Conservation (phyloP, 2,797 vertebrate species). For the Tinamus major region DNA sequence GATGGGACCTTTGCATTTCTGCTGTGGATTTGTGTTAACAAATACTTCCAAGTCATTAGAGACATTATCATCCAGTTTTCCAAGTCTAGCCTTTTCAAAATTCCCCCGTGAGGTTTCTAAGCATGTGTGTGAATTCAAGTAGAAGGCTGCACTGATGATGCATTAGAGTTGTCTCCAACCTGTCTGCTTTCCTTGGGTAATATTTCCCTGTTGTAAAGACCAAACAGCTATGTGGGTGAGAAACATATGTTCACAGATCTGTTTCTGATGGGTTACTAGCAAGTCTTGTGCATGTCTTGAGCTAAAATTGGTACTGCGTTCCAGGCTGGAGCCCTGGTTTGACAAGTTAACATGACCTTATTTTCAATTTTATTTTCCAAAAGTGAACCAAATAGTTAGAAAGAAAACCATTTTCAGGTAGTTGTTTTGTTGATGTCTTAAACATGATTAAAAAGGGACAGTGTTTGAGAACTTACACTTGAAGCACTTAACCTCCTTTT, state of each 20-base stretch:
- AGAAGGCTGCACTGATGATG: background rate
- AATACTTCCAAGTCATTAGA: background rate
- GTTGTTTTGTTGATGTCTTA: background rate
- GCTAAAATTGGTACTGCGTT: background rate
- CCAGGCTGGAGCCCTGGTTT: background rate
- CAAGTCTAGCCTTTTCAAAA: background rate
- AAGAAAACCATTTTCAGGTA: background rate
- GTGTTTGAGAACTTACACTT: background rate
- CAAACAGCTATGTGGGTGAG: background rate
- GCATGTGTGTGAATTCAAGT: background rate
- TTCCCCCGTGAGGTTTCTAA: background rate
- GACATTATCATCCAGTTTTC: background rate
- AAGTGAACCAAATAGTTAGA: background rate
- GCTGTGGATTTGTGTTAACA: background rate
- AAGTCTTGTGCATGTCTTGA: background rate
- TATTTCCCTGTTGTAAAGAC: background rate
- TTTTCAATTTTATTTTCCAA: background rate
- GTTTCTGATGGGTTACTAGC: background rate
- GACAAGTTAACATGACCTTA: background rate
- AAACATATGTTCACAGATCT: background rate
- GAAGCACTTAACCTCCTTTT: too few relatives aligned
- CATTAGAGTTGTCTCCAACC: background rate
- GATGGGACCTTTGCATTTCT: background rate
- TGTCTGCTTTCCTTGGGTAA: background rate
- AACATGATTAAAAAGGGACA: background rate